Base-by-base conservation (phyloP, 2,113 vertebrate species). In the Rhinolophus ferrumequinum region DNA sequence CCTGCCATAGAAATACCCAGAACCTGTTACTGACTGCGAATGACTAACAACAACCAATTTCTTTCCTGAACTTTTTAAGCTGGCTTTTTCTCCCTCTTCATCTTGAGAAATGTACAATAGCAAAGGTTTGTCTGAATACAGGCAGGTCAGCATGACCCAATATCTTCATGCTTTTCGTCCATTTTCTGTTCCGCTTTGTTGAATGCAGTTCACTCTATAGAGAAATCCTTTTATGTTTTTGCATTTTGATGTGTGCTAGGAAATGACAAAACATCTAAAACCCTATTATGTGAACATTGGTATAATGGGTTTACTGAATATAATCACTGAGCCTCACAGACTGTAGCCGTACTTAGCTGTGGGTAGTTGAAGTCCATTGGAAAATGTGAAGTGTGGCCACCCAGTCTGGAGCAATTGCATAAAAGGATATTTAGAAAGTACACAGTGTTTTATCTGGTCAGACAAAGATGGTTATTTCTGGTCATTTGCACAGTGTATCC, bases 1-100 rank as follows among this genome's bases (percentile, higher is more conserved):
- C 95, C 88, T 96, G 96, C 94, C 94, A 93, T 44, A 30, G 96
- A 97, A 98, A 98, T 72, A 94, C 50, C 93, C 86, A 86, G 93
- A 95, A 95, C 90, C 58, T 90, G 90, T 96, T 84, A 94, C 62
- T 94, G 92, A 95, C 35, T 44, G 82, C 76, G 88, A 76, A 41
- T 5, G 35, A 44, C 47, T 26, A 5, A 28, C 41, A 16, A 77
- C 72, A 35, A 26, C 79, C 38, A 58, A 6, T 79, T 80, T 94
- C 70, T 67, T 52, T 35, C 50, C 56, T 66, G 80, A 87, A 35
- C 13, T 90, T 75, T 13, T 35, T 67, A 33, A 79, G 58, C 76
- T n/a, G n/a, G 54, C 6, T 88, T 80, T 80, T 76, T 62, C 84
- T 67, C 19, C 52, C 12, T n/a, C 19, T 10, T 86, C 22, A 5